Base-by-base conservation (phyloP, 2,888 invertebrate genomes). In the Caenorhabditis sp. region DNA sequence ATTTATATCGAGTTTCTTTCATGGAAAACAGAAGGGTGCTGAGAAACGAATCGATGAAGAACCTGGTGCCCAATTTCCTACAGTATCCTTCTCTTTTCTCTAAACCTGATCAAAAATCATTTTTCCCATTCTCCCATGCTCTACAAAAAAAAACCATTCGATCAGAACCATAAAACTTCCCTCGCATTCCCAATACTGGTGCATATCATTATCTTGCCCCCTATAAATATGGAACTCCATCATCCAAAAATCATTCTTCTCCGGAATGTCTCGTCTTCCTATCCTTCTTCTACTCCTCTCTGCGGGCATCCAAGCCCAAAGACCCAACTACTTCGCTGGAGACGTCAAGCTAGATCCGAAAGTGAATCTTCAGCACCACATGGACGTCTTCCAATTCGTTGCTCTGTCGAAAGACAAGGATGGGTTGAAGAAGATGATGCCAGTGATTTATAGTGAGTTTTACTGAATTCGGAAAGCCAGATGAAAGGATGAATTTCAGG, bases 361-460 rank as follows among this genome's bases (percentile, higher is more conserved):
- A n/a, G 19, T 35, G 1, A 31, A n/a, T 26, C 58, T 58, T 14
- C 31, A 58, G 7, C 16, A 35, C 7, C 58, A 58, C 19, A 16
- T 58, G 28, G 31, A 58, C 16, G n/a, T 58, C 31, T 58, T 58
- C 58, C 58, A 58, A 8, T n/a, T 12, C 2, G 58, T 26, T 10
- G 19, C n/a, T 1, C 2, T 28, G 2, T 10, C 16, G 6, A 28
- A 19, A 7, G 12, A 58, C 19, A 58, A 58, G 31, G 35, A 16
- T 16, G 8, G 2, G 19, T 7, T 58, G n/a, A 58, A 19, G 31
- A 4, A 0, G 10, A 58, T 58, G 58, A 31, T 58, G 16, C 58
- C 58, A 1, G 8, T n/a, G 31, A 12, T 26, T 26, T 35, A 58
- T 7, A 14, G 31, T 26, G 31, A 58, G 26, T 28, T 31, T 5